phyloP scores from a whole-genome alignment of 1,140 invertebrate species.

The honey bee (Apis mellifera) region DNA sequence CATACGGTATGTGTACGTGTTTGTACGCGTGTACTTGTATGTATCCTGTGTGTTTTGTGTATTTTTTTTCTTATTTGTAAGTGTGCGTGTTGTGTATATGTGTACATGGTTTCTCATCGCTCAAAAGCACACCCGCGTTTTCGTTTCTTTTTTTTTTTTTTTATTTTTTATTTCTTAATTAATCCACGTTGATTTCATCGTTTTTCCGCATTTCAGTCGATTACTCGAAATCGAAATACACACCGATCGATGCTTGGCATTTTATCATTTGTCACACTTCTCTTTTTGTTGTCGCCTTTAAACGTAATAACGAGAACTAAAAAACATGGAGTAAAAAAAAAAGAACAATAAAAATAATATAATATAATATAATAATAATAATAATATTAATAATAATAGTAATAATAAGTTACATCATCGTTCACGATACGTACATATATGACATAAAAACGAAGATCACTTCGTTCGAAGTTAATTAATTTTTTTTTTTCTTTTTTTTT shows the following conservation, averaged over 20 bases:
- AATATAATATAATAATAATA: constrained; percentile 18
- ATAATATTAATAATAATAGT: constrained; percentile 29
- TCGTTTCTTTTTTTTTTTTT: background rate
- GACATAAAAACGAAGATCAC: constrained; percentile 6
- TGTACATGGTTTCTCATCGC: constrained; percentile 55
- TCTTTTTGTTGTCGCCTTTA: constrained; percentile 1
- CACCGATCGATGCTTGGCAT: constrained; percentile 10
- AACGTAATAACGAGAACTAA: constrained; percentile 11
- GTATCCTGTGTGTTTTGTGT: background rate
- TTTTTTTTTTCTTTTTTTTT: constrained; percentile 2
- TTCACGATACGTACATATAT: background rate
- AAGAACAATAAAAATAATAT: constrained; percentile 18
- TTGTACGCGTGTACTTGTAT: constrained; percentile 30
- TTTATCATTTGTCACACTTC: constrained; percentile 8
- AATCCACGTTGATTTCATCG: constrained; percentile 52
- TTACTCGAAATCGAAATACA: constrained; percentile 16
- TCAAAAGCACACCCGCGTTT: constrained; percentile 68
- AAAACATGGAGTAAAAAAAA: constrained; percentile 8
- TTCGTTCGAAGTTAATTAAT: constrained; percentile 10
- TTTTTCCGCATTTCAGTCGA: constrained; percentile 1
- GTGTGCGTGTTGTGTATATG: constrained; percentile 24
- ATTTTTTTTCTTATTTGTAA: background rate
- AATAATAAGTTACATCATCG: constrained; percentile 30
- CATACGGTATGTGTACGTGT: constrained; percentile 64
- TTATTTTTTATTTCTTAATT: background rate